Base-by-base conservation (phyloP, 2,797 vertebrate species). In the Psittacula derbiana region DNA sequence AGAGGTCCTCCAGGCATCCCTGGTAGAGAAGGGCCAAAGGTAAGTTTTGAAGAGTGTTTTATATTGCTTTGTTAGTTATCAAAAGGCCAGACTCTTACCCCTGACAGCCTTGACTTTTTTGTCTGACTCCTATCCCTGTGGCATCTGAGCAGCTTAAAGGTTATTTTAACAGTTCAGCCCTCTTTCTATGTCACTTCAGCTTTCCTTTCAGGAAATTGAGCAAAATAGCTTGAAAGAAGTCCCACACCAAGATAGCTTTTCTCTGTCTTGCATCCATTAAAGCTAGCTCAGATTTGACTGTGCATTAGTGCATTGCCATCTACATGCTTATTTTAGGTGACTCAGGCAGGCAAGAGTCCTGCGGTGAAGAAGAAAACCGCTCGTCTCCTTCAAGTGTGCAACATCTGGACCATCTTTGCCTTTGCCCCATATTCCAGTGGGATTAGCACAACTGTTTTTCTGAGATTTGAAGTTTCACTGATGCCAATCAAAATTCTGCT, bases 21-120 rank as follows among this genome's bases (percentile, higher is more conserved):
- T 66, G 99, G 99, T 17, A 99, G 99, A 98, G 99, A 99, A 95
- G 99, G 99, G 49, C 99, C 98, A 85, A 99, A 99, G 98, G 99
- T 99, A 98, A 96, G 96, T 94, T 85, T 79, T 79, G 31, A 93
- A 78, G 16, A 62, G 8, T 58, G 10, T 8, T 88, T 89, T 24
- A 46, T 16, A 4, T 38, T 82, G 23, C 11, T 81, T 87, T 64
- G 4, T 47, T 65, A 5, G 13, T 82, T 61, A 4, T 43, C 85
- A 40, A 85, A 79, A 61, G 10, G 5, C 20, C 24, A 53, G 61
- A 60, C 41, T 60, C 16, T 53, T 44, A 15, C 6, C 7, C 74
- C 36, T 65, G 10, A 5, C 5, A 60, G 21, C 31, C 30, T 64
- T 61, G 30, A 28, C 5, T 12, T 55, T 62, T 80, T 74, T 33